Evolutionary conservation across 2,113 vertebrate genomes (phyloP), one percentile per base, ranked within the genome.

Genomic region (Rutilus rutilus): DNA sequence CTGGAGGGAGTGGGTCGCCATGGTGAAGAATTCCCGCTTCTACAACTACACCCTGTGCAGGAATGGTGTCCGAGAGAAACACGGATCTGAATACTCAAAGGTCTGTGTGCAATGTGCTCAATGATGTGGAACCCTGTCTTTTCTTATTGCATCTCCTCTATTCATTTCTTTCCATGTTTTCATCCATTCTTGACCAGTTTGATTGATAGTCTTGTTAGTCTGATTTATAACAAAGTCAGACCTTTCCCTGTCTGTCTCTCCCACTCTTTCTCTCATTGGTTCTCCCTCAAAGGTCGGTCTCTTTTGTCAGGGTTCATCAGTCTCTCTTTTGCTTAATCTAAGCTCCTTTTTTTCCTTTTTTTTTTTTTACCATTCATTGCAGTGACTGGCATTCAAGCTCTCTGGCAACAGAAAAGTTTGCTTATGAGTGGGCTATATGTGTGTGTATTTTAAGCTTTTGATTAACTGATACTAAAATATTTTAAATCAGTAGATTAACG

Each of bases 1-100:
- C 33, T 99, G 98, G 98, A 98, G 96, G 89, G 96, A 99, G 91
- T 99, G 98, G 98, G 96, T 99, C 73, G 97, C 97, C 9, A 92
- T 99, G 79, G 95, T 99, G 65, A 98, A 98, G 91, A 99, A 99
- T 91, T 98, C 97, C 10, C 96, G 97, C 67, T 99, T 98, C 92
- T 99, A 99, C 91, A 99, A 99, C 94, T 99, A 99, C 91, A 98
- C 97, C 0, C 87, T 95, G 89, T 93, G 93, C 85, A 91, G 92
- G 85, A 95, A 95, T 11, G 94, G 94, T 6, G 80, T 88, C 33
- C 90, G 96, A 83, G 97, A 99, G 92, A 98, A 98, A 78, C 97
- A 98, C 2, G 97, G 97, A 86, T 97, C 88, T 1, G 95, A 96
- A 88, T 99, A 99, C 91, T 93, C 96, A 60, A 96, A 96, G 97